Conservation (phyloP, 2,797 vertebrate species). For the Cyclopterus lumpus region DNA sequence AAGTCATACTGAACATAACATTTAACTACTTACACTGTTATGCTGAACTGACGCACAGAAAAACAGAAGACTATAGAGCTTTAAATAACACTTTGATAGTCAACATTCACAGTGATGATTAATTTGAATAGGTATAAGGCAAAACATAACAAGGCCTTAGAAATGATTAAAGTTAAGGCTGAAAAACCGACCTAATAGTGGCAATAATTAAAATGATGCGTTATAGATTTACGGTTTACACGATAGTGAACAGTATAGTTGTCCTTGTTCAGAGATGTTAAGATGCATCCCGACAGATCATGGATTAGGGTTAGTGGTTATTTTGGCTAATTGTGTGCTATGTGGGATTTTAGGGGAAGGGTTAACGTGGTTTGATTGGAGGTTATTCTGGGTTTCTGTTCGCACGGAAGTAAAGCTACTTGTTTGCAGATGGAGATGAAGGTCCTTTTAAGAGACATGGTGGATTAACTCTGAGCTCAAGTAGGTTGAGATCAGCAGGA, state of each 20-base stretch:
- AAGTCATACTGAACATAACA: constrained; percentile 64
- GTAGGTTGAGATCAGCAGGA: constrained; percentile 47
- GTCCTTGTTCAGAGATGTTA: constrained; percentile 18
- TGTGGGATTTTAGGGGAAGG: constrained; percentile 56
- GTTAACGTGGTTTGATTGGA: constrained; percentile 51
- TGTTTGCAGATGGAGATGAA: constrained; percentile 36
- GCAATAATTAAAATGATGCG: constrained; percentile 18
- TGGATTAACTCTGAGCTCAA: constrained; percentile 61
- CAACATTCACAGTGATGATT: constrained; percentile 22
- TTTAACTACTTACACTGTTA: constrained; percentile 35
- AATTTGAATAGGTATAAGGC: constrained; percentile 25
- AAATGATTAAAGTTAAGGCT: constrained; percentile 37
- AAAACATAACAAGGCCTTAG: constrained; percentile 32
- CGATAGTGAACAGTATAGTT: not conserved
- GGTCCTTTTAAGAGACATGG: constrained; percentile 38
- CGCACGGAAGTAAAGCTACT: constrained; percentile 55
- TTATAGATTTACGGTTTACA: not conserved
- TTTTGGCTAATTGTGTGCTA: constrained; percentile 53
- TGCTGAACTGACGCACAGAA: constrained; percentile 5
- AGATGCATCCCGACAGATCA: constrained; percentile 41
- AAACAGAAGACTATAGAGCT: constrained; percentile 11
- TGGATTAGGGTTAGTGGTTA: constrained; percentile 66
- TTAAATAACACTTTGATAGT: constrained; percentile 36
- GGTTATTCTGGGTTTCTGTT: constrained; percentile 55
- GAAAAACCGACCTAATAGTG: not conserved